phyloP scores from a whole-genome alignment of 1,140 invertebrate species.

The Aethina tumida region DNA sequence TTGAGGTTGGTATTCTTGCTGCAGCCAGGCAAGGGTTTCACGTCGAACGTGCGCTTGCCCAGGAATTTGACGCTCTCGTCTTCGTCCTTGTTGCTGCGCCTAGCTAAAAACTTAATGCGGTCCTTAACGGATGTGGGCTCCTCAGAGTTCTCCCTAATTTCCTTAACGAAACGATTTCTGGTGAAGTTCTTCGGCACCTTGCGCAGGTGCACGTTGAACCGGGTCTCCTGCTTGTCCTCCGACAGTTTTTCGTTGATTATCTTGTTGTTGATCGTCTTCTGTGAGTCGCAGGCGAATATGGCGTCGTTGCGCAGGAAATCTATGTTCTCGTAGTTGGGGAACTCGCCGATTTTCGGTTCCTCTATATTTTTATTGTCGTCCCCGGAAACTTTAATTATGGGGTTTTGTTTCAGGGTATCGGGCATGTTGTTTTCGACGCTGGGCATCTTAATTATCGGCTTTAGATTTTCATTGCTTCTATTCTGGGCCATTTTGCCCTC shows the following conservation, averaged over 20 bases:
- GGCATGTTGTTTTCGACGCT: conserved; percentile 13
- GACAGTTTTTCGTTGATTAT: conserved; percentile 8
- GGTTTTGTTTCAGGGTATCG: conserved; percentile 13
- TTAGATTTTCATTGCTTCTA: conserved; percentile 19
- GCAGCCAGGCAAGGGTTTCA: conserved; percentile 9
- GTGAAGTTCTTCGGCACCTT: conserved; percentile 34
- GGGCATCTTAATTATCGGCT: conserved; percentile 23
- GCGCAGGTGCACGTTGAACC: conserved; percentile 20
- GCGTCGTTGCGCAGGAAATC: conserved; percentile 29
- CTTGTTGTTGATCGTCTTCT: conserved; percentile 23
- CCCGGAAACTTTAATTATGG: conserved; percentile 22
- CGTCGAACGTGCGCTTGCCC: conserved; percentile 16
- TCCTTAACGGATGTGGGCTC: too few species aligned
- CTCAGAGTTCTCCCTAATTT: conserved; percentile 12
- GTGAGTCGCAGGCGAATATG: conserved; percentile 15
- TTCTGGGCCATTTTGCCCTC: conserved; percentile 26
- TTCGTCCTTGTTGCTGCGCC: too few species aligned
- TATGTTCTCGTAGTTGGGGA: conserved; percentile 30
- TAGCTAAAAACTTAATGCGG: too few species aligned
- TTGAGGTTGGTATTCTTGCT: conserved; percentile 20
- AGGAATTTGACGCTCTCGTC: conserved; percentile 14
- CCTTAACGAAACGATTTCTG: conserved; percentile 25
- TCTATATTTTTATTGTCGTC: conserved; percentile 4
- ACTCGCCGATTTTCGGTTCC: conserved; percentile 8
- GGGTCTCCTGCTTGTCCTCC: conserved; percentile 12